Evolutionary conservation across 2,888 invertebrate genomes (phyloP).

Genomic region (Cinara cedri): DNA sequence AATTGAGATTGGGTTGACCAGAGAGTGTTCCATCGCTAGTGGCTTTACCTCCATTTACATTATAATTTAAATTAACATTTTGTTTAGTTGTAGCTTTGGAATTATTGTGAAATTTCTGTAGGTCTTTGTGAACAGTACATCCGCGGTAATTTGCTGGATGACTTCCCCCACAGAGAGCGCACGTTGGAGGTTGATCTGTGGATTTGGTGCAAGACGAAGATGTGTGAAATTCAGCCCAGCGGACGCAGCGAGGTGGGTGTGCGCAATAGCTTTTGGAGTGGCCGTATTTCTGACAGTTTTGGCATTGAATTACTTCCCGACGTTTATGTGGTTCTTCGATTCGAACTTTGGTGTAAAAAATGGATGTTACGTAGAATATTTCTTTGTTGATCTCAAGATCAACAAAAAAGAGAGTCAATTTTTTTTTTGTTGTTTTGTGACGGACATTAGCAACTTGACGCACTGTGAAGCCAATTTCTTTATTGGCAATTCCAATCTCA

Average conservation of each 20-base stretch:
- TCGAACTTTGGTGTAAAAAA: slow-evolving; percentile 18
- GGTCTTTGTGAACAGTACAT: slow-evolving; percentile 5
- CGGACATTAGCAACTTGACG: slow-evolving; percentile 22
- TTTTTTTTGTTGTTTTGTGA: slow-evolving; percentile 21
- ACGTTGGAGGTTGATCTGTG: slow-evolving; percentile 24
- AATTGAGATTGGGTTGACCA: slow-evolving; percentile 17
- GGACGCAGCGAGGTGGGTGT: slow-evolving; percentile 23
- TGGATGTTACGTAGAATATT: slow-evolving; percentile 10
- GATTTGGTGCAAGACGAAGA: slow-evolving; percentile 16
- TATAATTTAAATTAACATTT: slow-evolving; percentile 27
- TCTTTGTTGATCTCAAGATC: slow-evolving; percentile 23
- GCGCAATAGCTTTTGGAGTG: slow-evolving; percentile 25
- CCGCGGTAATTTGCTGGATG: slow-evolving; percentile 6
- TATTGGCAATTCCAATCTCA: slow-evolving; percentile 7
- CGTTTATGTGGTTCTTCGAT: slow-evolving; percentile 9
- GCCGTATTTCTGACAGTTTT: slow-evolving; percentile 26
- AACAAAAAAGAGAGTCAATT: slow-evolving; percentile 12
- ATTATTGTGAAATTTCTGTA: slow-evolving; percentile 16
- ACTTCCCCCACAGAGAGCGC: slow-evolving; percentile 26
- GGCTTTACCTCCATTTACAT: slow-evolving; percentile 28
- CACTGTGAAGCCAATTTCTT: slow-evolving; percentile 16
- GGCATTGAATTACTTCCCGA: slow-evolving; percentile 4
- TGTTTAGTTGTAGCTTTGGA: slow-evolving; percentile 5
- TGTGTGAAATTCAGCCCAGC: slow-evolving; percentile 14
- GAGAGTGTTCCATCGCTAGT: slow-evolving; percentile 38